Evolutionary conservation across 2,797 vertebrate species (phyloP).

Genomic region (Amphiprion clarkii): DNA sequence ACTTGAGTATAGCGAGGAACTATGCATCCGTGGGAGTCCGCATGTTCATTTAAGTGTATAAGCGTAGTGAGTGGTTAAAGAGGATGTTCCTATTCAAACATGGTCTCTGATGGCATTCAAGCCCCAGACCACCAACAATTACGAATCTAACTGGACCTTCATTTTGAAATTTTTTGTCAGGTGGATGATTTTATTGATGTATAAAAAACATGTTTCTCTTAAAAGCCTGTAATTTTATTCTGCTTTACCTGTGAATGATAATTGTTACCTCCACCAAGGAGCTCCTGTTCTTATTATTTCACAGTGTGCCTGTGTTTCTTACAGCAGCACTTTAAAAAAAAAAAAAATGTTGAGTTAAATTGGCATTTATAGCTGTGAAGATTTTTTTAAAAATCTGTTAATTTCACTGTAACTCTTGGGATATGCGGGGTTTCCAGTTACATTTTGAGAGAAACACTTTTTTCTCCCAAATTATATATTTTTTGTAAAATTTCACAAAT

Average conservation of each 20-base stretch:
- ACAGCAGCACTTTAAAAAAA: background rate
- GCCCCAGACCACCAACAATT: constrained; percentile 18
- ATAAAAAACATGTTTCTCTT: constrained; percentile 22
- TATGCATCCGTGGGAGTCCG: no score
- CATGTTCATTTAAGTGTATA: no score
- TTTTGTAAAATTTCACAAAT: no score
- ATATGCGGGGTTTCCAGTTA: no score
- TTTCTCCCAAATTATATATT: no score
- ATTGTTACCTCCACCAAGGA: constrained; percentile 5
- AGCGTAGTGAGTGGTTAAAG: background rate
- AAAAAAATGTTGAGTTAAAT: no score
- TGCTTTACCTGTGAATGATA: constrained; percentile 9
- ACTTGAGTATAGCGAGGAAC: no score
- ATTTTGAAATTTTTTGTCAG: constrained; percentile 5
- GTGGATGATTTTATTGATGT: constrained; percentile 11
- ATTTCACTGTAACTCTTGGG: background rate
- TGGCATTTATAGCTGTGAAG: background rate
- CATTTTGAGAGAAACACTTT: no score
- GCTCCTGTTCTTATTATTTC: background rate
- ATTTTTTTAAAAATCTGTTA: background rate
- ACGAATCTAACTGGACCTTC: background rate
- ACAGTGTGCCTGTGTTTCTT: background rate
- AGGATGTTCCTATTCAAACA: constrained; percentile 17
- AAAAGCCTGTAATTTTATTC: constrained; percentile 29
- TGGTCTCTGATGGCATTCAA: constrained; percentile 15